These are phyloP conservation scores for Pangasianodon hypophthalmus DNA, from an alignment of 2,113 vertebrate species.

Conservation along the genomic window DNA sequence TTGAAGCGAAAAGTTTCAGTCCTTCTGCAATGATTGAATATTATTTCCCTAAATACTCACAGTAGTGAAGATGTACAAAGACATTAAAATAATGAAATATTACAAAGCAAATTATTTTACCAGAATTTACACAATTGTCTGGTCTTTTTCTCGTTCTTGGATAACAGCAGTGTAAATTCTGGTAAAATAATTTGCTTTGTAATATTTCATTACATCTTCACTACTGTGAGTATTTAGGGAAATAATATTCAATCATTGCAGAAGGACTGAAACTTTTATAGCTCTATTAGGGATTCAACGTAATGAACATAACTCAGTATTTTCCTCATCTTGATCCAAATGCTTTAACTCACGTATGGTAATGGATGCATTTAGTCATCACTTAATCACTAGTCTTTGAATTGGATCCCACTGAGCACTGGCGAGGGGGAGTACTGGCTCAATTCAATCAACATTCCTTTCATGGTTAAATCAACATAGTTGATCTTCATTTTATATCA, in stretches of 20 bases:
- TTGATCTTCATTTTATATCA: background rate
- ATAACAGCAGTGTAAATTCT: no score
- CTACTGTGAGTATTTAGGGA: background rate
- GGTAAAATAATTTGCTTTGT: background rate
- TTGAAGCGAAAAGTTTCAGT: background rate
- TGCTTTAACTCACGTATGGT: constrained; percentile 45
- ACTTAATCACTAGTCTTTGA: constrained; percentile 57
- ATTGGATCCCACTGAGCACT: constrained; percentile 8
- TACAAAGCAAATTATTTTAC: background rate
- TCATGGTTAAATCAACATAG: constrained; percentile 46
- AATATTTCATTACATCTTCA: background rate
- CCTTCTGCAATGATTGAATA: constrained; percentile 14
- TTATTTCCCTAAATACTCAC: background rate
- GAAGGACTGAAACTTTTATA: constrained; percentile 14
- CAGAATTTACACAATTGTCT: no score
- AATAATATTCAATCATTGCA: constrained; percentile 18
- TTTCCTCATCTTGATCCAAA: constrained; percentile 8
- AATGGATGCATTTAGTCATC: constrained; percentile 51
- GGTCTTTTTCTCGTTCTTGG: no score
- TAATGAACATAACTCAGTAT: constrained; percentile 10
- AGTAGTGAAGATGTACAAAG: background rate
- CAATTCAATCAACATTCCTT: constrained; percentile 45
- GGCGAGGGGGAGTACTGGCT: constrained; percentile 25
- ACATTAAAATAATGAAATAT: background rate
- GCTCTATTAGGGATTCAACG: background rate